A percentile compares a stretch with the other conserved stretches of the same genome.
Evolutionary conservation across 2,888 invertebrate genomes (phyloP).

Genomic region (Xanthorhoe designata): DNA sequence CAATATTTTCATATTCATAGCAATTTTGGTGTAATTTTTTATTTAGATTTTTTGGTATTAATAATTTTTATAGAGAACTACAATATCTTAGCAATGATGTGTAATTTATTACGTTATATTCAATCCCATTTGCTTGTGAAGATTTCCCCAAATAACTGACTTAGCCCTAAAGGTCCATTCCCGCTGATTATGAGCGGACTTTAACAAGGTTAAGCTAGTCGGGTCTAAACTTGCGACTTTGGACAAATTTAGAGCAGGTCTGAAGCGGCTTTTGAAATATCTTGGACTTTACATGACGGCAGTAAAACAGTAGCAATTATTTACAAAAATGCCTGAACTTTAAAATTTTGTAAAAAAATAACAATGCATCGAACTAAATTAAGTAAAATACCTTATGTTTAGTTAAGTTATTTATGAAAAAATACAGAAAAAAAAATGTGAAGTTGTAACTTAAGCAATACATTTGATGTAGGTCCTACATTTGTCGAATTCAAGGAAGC

Average conservation of each 20-base stretch:
- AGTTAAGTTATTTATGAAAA: no score
- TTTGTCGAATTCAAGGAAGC: background rate
- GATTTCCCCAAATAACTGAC: slow-evolving; percentile 18
- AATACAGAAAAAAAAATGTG: no score
- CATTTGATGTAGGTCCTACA: background rate
- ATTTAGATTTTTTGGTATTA: no score
- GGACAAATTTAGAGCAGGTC: slow-evolving; percentile 1
- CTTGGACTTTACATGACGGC: background rate
- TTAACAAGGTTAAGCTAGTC: slow-evolving; percentile 27
- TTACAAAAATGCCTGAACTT: background rate
- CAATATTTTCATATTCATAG: no score
- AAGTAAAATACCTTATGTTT: no score
- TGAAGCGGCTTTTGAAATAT: background rate
- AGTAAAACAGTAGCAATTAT: background rate
- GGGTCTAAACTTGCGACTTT: slow-evolving; percentile 9
- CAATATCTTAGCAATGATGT: no score
- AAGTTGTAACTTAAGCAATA: no score
- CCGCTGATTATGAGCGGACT: slow-evolving; percentile 18
- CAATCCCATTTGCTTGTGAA: background rate
- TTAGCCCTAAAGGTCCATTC: slow-evolving; percentile 13
- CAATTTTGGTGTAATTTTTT: no score
- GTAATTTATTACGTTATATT: background rate
- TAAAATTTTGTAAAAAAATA: no score
- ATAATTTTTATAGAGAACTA: no score
- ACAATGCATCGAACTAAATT: no score